These are phyloP conservation scores for Papilio protenor DNA, from an alignment of 2,888 invertebrate species.

Conservation along the genomic window DNA sequence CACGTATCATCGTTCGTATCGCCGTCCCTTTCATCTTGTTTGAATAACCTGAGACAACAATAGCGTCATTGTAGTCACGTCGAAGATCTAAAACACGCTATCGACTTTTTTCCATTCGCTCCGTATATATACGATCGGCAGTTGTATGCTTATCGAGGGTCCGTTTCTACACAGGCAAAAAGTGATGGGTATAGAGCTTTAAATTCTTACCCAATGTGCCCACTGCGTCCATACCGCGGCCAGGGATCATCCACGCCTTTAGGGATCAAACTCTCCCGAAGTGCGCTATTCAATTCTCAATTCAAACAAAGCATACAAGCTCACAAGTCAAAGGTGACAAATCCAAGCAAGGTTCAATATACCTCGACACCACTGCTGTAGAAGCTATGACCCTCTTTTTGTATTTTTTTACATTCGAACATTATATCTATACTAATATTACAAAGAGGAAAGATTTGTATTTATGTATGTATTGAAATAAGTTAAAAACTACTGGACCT, in stretches of 20 bases:
- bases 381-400: conserved; percentile 4
- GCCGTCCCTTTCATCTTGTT: no score
- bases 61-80: neutral
- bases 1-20: no score
- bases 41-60: no score
- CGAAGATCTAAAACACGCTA: conserved; percentile 8
- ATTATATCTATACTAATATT: no score
- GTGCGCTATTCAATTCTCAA: neutral
- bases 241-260: neutral
- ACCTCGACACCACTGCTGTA: conserved; percentile 12
- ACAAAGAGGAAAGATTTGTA: no score
- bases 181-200: conserved; percentile 11
- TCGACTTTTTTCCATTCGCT: neutral
- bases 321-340: neutral
- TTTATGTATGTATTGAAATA: no score
- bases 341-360: conserved; percentile 3
- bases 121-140: neutral
- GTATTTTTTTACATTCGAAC: neutral
- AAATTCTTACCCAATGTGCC: neutral
- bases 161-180: conserved; percentile 6
- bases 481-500: no score
- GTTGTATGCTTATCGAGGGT: neutral
- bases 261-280: neutral
- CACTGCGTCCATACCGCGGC: neutral
- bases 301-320: neutral